Evolutionary conservation across 2,888 invertebrate species (phyloP).

Genomic region (Pediacus dermestoides): DNA sequence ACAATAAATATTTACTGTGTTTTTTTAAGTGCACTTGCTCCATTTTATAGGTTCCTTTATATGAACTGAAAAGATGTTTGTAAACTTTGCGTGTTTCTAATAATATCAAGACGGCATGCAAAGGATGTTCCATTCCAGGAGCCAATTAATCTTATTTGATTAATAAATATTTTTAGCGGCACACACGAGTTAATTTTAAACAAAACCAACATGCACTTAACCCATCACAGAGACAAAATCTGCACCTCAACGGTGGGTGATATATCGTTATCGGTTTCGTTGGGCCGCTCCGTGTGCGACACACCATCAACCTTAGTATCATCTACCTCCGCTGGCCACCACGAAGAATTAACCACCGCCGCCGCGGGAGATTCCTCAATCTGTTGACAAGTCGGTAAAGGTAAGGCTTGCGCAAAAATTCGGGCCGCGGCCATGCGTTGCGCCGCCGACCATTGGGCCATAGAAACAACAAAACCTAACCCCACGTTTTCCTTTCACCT

Average conservation of each 20-base stretch:
- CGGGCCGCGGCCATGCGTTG: conserved; percentile 54
- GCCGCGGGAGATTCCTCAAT: conserved; percentile 14
- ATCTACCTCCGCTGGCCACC: conserved; percentile 48
- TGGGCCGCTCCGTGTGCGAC: conserved; percentile 40
- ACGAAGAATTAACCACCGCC: conserved; percentile 36
- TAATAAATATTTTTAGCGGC: conserved; percentile 5
- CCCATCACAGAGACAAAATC: too few species aligned
- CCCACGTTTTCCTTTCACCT: too few species aligned
- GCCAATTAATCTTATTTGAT: conserved; percentile 15
- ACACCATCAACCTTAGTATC: conserved; percentile 3
- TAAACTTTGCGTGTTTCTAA: conserved; percentile 31
- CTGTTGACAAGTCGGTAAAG: too few species aligned
- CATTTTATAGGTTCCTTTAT: too few species aligned
- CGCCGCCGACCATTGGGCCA: conserved; percentile 50
- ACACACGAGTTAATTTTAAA: conserved; percentile 6
- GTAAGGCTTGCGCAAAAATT: conserved; percentile 48
- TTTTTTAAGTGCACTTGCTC: too few species aligned
- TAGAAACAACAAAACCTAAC: conserved; percentile 17
- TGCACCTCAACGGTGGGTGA: conserved; percentile 3
- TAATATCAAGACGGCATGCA: too few species aligned
- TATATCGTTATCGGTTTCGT: conserved; percentile 32
- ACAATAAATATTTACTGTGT: too few species aligned
- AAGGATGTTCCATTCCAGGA: too few species aligned
- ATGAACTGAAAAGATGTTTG: too few species aligned
- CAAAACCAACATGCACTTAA: conserved; percentile 10